Evolutionary conservation across 1,140 invertebrate species (phyloP), one percentile per base, ranked within the genome.

Genomic region (Aethina tumida): DNA sequence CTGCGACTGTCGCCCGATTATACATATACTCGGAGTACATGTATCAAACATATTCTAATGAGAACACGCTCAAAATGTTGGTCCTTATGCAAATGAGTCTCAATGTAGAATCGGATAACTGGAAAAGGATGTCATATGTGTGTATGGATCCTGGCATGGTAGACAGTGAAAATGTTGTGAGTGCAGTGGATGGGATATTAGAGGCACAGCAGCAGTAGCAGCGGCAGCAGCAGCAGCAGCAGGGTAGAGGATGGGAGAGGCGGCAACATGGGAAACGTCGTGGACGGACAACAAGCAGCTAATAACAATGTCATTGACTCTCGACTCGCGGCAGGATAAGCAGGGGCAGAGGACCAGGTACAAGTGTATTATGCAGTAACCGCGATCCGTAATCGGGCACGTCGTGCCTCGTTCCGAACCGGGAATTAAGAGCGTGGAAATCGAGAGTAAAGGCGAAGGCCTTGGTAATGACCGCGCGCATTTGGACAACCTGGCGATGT

Each of bases 401-500:
- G n/a, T n/a, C n/a, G n/a, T n/a, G n/a, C n/a, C n/a, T n/a, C n/a
- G n/a, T n/a, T n/a, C n/a, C 9, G 12, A 29, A 43, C 39, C 30
- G 31, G 35, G 25, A 36, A 39, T 55, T 49, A 50, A 53, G 49
- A 46, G 37, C 41, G 49, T 50, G 41, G 39, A 29, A 45, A 35
- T 40, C 45, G 45, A 53, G 42, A 41, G 50, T 52, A 42, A 55
- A 58, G 51, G 47, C 51, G 52, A 55, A 55, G 56, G 49, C 51
- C 56, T 43, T 43, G 56, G 50, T 52, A 57, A 54, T 59, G 55
- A 57, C 56, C 54, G 53, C 37, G 33, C 48, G 48, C 35, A 13
- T 31, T 42, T 46, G 41, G 47, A 43, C 35, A 40, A 43, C 39
- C 24, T 44, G 34, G 27, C 41, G 20, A 39, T n/a, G n/a, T 36